Evolutionary conservation across 2,888 invertebrate genomes (phyloP).

Genomic region (Sepioteuthis lessoniana): DNA sequence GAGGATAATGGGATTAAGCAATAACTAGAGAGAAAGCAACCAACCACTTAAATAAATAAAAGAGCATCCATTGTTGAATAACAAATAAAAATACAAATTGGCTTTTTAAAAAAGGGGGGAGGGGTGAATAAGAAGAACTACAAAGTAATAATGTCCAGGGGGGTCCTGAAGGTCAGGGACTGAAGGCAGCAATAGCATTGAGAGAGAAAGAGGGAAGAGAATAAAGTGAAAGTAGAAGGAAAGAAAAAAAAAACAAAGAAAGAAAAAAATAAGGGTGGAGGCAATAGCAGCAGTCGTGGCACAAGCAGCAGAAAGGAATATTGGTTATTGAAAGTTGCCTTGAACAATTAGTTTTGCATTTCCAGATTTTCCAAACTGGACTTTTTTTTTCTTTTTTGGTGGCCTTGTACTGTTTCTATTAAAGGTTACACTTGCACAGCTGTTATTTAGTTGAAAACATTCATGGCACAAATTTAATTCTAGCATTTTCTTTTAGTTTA

Average conservation of each 20-base stretch:
- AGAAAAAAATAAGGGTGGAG: not conserved
- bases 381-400: not conserved
- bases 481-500: not conserved
- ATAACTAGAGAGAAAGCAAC: not conserved
- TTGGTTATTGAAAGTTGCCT: not conserved
- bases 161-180: not conserved
- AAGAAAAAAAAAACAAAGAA: not conserved
- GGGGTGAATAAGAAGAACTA: not conserved
- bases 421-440: constrained; percentile 12
- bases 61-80: not conserved
- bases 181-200: not conserved
- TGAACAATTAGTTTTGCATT: not conserved
- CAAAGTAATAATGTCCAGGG: not conserved
- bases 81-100: no score
- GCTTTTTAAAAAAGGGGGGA: no score
- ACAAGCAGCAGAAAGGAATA: not conserved
- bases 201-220: not conserved
- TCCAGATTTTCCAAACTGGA: not conserved
- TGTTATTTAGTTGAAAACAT: not conserved
- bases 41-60: not conserved
- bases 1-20: not conserved
- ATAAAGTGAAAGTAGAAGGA: no score
- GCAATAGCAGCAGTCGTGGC: not conserved
- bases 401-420: constrained; percentile 12
- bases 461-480: not conserved